Percentiles rank a stretch among this genome's conserved stretches.
Evolutionary conservation across 2,113 vertebrate species (phyloP).

Genomic region (Vicugna pacos): DNA sequence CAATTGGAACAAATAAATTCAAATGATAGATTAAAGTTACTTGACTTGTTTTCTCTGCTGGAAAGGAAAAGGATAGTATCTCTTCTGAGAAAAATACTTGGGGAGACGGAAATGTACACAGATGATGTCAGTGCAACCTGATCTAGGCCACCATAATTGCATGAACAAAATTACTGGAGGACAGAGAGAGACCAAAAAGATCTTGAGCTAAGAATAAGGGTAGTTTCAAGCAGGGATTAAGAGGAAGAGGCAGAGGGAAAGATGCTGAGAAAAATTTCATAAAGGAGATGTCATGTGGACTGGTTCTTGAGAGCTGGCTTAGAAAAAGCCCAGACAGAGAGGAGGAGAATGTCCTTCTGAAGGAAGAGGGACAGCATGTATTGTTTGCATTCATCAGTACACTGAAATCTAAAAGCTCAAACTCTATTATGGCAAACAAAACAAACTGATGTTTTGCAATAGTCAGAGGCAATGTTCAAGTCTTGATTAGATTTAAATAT

Average conservation of each 20-base stretch:
- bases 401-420: constrained; percentile 15
- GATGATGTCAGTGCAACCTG: neutral
- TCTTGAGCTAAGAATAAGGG: neutral
- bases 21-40: constrained; percentile 12
- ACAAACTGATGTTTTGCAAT: constrained; percentile 54
- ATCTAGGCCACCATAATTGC: neutral
- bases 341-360: neutral
- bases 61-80: neutral
- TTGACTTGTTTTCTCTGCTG: constrained; percentile 2
- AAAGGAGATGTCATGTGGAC: neutral
- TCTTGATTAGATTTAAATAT: constrained; percentile 61
- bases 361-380: neutral
- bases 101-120: neutral
- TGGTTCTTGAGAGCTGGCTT: neutral
- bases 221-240: neutral
- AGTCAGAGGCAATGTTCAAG: constrained; percentile 43
- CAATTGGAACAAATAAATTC: constrained; percentile 49
- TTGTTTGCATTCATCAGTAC: neutral
- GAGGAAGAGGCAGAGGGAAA: neutral
- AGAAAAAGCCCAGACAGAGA: neutral
- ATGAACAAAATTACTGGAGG: neutral
- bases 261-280: neutral
- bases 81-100: neutral
- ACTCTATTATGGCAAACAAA: constrained; percentile 16
- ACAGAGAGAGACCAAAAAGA: neutral